These are phyloP conservation scores for Halcyon senegalensis DNA, from an alignment of 2,113 vertebrate species.

Conservation along the genomic window DNA sequence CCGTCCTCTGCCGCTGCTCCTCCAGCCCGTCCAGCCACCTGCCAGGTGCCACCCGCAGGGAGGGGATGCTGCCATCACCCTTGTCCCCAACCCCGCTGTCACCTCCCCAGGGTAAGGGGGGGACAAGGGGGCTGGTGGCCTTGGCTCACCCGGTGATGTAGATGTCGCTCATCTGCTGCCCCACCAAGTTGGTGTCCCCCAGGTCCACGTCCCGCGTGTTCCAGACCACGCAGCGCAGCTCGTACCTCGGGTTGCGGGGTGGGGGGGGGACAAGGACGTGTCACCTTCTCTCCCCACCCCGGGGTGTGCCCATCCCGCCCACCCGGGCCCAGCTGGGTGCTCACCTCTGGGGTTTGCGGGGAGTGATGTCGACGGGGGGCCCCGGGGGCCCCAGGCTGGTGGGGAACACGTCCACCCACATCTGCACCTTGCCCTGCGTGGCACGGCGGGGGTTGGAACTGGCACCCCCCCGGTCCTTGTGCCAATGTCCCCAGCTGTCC, in stretches of 20 bases:
- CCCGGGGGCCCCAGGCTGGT: slow-evolving; percentile 69
- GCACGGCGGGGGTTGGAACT: neutral
- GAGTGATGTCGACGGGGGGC: slow-evolving; percentile 63
- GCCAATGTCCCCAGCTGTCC: neutral
- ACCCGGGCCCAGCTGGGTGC: accelerated
- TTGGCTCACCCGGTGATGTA: slow-evolving; percentile 71
- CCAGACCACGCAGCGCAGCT: slow-evolving; percentile 58
- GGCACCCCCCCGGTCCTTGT: accelerated
- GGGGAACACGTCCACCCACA: slow-evolving; percentile 83
- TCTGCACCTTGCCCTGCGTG: slow-evolving; percentile 76
- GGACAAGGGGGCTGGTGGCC: accelerated
- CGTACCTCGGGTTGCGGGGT: neutral
- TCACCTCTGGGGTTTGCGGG: slow-evolving; percentile 70
- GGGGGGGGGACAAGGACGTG: accelerated
- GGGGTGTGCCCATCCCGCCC: accelerated
- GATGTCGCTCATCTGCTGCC: slow-evolving; percentile 74
- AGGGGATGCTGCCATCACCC: neutral
- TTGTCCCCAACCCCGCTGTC: accelerated
- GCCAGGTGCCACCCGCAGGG: neutral
- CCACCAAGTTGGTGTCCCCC: neutral
- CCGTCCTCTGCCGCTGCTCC: slow-evolving; percentile 71
- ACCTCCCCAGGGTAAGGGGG: neutral
- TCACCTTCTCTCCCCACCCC: accelerated
- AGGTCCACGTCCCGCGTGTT: neutral
- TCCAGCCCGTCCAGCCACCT: slow-evolving; percentile 76